Conservation (phyloP, 2,797 vertebrate species). For the Rachycentron canadum region DNA sequence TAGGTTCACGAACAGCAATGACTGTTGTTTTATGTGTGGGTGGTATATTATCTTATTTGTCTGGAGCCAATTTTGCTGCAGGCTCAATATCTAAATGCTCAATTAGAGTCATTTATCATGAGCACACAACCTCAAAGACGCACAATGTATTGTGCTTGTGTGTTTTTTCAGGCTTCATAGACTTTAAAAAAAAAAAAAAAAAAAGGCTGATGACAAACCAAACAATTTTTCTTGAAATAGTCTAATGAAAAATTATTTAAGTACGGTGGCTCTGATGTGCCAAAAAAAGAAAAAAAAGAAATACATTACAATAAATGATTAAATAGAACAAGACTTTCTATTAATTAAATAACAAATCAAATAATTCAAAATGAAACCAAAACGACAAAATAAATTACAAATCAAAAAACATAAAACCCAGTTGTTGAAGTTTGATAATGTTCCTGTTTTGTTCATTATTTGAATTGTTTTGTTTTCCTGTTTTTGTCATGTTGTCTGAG, state of each 20-base stretch:
- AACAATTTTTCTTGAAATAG: not conserved
- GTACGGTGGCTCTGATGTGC: too few relatives aligned
- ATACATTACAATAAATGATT: too few relatives aligned
- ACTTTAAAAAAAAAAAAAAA: not conserved
- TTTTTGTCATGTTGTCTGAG: too few relatives aligned
- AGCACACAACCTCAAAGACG: constrained; percentile 5
- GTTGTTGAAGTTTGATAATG: too few relatives aligned
- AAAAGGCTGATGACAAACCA: not conserved
- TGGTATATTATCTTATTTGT: constrained; percentile 30
- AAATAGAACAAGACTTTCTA: too few relatives aligned
- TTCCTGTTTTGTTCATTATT: not conserved
- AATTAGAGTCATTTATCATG: constrained; percentile 48
- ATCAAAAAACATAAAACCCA: too few relatives aligned
- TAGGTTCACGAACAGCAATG: constrained; percentile 9
- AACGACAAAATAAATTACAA: not conserved
- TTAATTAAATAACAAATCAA: too few relatives aligned
- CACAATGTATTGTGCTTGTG: not conserved
- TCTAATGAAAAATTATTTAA: too few relatives aligned
- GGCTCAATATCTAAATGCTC: constrained; percentile 38
- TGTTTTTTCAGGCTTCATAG: not conserved
- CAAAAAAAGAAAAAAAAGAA: not conserved
- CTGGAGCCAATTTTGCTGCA: constrained; percentile 17
- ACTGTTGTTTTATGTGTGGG: constrained; percentile 25
- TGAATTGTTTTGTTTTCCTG: not conserved
- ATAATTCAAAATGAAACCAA: not conserved